These are phyloP conservation scores for Noctua fimbriata DNA, from an alignment of 2,888 invertebrate genomes.

Conservation along the genomic window DNA sequence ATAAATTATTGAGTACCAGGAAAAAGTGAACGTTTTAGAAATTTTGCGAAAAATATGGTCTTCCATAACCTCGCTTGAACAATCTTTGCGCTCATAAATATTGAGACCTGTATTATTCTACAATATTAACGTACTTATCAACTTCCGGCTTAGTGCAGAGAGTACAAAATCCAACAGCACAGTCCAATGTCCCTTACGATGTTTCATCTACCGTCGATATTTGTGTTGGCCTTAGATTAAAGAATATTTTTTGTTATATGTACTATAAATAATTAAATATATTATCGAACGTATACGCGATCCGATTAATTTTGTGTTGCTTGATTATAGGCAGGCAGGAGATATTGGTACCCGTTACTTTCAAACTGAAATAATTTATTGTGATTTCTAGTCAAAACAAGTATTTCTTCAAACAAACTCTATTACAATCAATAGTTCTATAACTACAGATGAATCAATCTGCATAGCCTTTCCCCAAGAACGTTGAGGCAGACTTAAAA, in stretches of 20 bases:
- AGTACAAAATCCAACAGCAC: neutral
- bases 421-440: neutral
- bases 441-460: neutral
- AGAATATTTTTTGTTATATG: neutral
- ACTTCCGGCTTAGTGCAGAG: neutral
- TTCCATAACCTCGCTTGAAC: slow-evolving; percentile 26
- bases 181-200: neutral
- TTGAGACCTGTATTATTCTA: slow-evolving; percentile 18
- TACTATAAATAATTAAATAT: neutral
- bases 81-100: slow-evolving; percentile 44
- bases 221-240: neutral
- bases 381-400: too few species aligned
- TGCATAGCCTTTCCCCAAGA: neutral
- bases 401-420: neutral
- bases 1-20: slow-evolving; percentile 44
- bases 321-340: too few species aligned
- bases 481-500: neutral
- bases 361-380: too few species aligned
- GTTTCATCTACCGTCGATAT: neutral
- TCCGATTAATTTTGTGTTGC: neutral
- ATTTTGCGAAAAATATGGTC: slow-evolving; percentile 29
- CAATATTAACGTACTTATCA: slow-evolving; percentile 8
- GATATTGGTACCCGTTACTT: neutral
- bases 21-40: slow-evolving; percentile 22
- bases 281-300: neutral